Percentiles rank a stretch among this genome's conserved stretches.
phyloP scores from a whole-genome alignment of 1,140 invertebrate species.

The Tribolium madens region DNA sequence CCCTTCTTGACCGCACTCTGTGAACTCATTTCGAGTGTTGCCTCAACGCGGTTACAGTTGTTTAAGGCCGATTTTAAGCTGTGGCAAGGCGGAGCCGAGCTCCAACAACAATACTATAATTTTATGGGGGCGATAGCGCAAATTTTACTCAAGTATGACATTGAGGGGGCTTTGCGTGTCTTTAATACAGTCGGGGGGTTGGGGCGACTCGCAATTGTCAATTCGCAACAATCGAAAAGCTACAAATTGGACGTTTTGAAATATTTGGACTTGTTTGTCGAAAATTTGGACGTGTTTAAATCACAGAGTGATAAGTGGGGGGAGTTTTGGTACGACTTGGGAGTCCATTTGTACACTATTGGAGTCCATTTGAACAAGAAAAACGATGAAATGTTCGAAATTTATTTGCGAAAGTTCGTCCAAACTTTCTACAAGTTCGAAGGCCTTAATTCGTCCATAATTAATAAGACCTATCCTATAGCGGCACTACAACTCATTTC shows the following conservation, averaged over 20 bases:
- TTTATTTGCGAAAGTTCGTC: not conserved
- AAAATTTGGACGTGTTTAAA: not conserved
- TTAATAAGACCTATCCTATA: not conserved
- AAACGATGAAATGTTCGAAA: not conserved
- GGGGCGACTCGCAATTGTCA: not conserved
- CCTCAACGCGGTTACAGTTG: not conserved
- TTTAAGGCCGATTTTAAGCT: not conserved
- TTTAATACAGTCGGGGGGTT: not conserved
- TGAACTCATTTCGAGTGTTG: not conserved
- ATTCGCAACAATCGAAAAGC: not conserved
- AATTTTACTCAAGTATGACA: not conserved
- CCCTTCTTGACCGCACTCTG: too few relatives aligned
- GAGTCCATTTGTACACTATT: not conserved
- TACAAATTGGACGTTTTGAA: not conserved
- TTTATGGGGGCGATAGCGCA: not conserved
- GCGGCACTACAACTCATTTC: not conserved
- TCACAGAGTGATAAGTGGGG: not conserved
- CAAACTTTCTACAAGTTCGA: not conserved
- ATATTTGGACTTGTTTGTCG: not conserved
- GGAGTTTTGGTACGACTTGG: not conserved
- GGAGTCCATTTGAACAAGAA: not conserved
- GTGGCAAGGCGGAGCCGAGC: not conserved
- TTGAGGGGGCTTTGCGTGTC: not conserved
- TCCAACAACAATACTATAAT: not conserved
- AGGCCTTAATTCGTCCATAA: not conserved